Evolutionary conservation across 35 echinoderm and acorn worm species (phyloP), one percentile per base, ranked within the genome.

Genomic region (Apostichopus parvimensis): DNA sequence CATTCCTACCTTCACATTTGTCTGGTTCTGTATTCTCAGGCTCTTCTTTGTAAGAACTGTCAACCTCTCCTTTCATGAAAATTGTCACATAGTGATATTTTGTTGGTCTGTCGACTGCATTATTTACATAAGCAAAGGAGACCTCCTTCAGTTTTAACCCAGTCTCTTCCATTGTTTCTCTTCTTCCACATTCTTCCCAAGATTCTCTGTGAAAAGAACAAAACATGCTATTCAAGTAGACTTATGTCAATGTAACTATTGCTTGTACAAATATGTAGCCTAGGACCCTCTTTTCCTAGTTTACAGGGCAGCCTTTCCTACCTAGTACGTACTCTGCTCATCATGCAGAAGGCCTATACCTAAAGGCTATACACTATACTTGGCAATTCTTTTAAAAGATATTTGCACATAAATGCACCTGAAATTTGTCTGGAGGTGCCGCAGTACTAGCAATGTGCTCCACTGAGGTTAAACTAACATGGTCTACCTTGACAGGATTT

Each of bases 1-100:
- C 34, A 45, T 45, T 0, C 34, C 23, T 60, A 95, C 96, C 94
- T 98, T 98, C 92, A 95, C 96, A 98, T 92, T 98, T 98, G 83
- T 98, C 15, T n/a, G 96, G 96, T 77, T 98, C 96, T 68, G 84
- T 87, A 79, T 98, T 98, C 82, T 92, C 91, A 82, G 96, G 96
- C 77, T 98, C 96, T 28, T 72, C 80, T 57, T 95, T 79, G 22
- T 86, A 70, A 4, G 80, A 22, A 56, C 13, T 21, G 57, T 98
- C 96, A 54, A 98, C 84, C 66, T 98, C 94, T 55, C 83, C 92
- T 80, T 77, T 91, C 96, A 98, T 93, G 56, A 98, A 98, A 22
- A 98, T 93, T 61, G 94, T 95, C 45, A 98, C 77, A 73, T 95
- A 98, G 73, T 98, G 96, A 34, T 93, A 95, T 18, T 92, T 80